Evolutionary conservation across 2,888 invertebrate species (phyloP), one percentile per base, ranked within the genome.

Genomic region (Blera fallax): DNA sequence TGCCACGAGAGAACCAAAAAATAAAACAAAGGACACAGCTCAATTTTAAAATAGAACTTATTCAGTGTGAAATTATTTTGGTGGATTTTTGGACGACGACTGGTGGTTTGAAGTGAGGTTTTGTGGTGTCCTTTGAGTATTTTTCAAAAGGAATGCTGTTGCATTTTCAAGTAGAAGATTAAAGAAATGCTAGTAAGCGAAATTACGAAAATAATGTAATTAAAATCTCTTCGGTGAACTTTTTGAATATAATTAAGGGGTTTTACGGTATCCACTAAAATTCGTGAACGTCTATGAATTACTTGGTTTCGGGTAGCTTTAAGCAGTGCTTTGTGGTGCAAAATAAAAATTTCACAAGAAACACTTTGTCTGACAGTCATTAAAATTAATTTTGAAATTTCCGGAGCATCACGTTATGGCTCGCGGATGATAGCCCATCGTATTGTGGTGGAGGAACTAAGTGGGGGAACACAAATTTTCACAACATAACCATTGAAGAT

Each of bases 1-100:
- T 64, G 27, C 62, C 78, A 40, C 52, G 52, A 69, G 52, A 14
- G 24, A 48, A 16, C 10, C 10, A 11, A 40, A 6, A 2, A 58
- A 32, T 11, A 58, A 43, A 60, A 43, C 48, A 60, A 50, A 11
- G 40, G 52, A 80, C 65, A 64, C 62, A 43, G 45, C 80, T 74
- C 64, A 62, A 74, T 69, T 69, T 81, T 56, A 54, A 69, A 65
- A 58, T 60, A 56, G 62, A 76, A 69, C 45, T 73, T 64, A 62
- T 69, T 62, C 79, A 54, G 79, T 79, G 83, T 79, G 83, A 84
- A 79, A 79, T 79, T 74, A 79, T 72, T 74, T 73, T 48, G 52
- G 21, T 10, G 48, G 18, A 29, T 16, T 50, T 50, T 37, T 48
- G 18, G 58, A 52, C 11, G n/a, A 4, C 29, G 14, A n/a, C 29